A percentile compares a stretch with the other conserved stretches of the same genome.
Conservation (phyloP, 2,113 vertebrate genomes). For the Myotis yumanensis region DNA sequence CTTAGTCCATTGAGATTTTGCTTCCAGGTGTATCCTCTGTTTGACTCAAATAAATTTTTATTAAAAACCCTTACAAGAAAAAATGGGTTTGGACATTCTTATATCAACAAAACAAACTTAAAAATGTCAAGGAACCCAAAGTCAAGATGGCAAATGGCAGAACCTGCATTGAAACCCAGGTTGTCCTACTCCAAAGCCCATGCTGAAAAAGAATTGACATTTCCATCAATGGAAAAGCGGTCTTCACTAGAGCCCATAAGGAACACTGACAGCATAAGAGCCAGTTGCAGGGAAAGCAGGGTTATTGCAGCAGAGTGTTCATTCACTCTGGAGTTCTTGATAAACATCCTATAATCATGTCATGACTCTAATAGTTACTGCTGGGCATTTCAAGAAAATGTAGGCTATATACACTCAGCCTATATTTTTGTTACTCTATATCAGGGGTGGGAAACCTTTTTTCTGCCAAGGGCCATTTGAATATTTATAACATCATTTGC, state of each 20-base stretch:
- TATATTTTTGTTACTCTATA: neutral
- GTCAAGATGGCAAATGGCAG: neutral
- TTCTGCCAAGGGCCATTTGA: too few species aligned
- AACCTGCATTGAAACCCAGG: neutral
- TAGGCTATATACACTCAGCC: neutral
- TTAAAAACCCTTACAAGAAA: neutral
- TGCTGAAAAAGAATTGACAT: neutral
- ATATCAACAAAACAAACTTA: neutral
- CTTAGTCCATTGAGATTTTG: neutral
- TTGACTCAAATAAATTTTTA: neutral
- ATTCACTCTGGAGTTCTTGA: neutral
- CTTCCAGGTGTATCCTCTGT: neutral
- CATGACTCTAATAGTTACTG: neutral
- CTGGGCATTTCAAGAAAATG: conserved; percentile 9
- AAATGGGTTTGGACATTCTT: neutral
- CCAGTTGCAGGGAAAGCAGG: neutral
- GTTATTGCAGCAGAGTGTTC: neutral
- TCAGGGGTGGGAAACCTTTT: too few species aligned
- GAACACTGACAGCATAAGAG: neutral
- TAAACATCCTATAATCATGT: neutral
- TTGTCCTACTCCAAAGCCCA: neutral
- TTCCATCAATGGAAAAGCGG: neutral
- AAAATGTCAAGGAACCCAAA: neutral
- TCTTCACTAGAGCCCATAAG: neutral
- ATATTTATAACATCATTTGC: too few species aligned